Evolutionary conservation across 2,797 vertebrate genomes (phyloP).

Genomic region (Monodelphis domestica): DNA sequence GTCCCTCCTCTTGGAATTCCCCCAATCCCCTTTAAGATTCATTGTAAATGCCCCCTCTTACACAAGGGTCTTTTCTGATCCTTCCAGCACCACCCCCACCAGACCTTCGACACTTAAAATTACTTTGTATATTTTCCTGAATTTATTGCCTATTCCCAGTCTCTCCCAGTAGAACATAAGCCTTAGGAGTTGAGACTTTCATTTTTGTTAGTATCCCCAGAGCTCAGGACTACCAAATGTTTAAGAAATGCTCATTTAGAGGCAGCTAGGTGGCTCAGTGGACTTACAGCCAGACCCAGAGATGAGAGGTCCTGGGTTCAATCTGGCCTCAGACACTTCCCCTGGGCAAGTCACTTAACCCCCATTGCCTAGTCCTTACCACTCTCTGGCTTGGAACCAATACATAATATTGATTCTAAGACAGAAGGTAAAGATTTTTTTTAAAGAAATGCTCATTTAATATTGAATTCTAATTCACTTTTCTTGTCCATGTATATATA

Average conservation of each 20-base stretch:
- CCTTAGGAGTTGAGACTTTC: too few species aligned
- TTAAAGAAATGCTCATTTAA: neutral
- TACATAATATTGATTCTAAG: too few species aligned
- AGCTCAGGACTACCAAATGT: neutral
- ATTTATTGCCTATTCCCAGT: too few species aligned
- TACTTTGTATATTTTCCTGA: neutral
- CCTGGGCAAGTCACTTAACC: too few species aligned
- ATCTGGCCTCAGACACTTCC: too few species aligned
- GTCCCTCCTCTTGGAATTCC: neutral
- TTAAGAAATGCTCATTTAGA: neutral
- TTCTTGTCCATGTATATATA: neutral
- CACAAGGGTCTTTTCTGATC: neutral
- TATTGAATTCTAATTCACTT: neutral
- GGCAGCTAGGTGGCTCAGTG: too few species aligned
- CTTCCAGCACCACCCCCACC: neutral
- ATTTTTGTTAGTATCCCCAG: neutral
- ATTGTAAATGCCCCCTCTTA: neutral
- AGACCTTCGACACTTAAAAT: neutral
- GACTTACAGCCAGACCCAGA: too few species aligned
- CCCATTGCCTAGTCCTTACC: too few species aligned
- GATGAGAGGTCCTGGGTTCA: too few species aligned
- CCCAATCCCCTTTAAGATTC: neutral
- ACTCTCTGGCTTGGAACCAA: too few species aligned
- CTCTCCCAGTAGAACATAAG: too few species aligned
- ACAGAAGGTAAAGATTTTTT: too few species aligned